These are phyloP conservation scores for Sylvia borin DNA, from an alignment of 2,797 vertebrate genomes.

Conservation along the genomic window DNA sequence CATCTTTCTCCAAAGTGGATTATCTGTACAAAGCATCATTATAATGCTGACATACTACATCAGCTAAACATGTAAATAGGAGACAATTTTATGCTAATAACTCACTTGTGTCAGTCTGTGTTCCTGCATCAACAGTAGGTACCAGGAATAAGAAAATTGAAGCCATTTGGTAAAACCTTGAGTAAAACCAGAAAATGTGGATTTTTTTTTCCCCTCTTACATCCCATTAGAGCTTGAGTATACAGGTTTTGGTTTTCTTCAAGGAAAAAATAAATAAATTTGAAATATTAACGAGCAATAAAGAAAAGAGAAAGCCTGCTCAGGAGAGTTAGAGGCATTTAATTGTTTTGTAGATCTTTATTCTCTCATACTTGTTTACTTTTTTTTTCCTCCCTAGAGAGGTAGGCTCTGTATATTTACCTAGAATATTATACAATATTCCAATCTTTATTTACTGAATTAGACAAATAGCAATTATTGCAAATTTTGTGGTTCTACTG, in stretches of 20 bases:
- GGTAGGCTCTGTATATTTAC: background rate
- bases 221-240: background rate
- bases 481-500: background rate
- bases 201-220: background rate
- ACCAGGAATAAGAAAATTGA: background rate
- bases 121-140: background rate
- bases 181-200: background rate
- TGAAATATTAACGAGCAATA: background rate
- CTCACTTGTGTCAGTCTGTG: background rate
- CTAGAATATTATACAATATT: background rate
- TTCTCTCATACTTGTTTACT: background rate
- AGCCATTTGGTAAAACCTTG: background rate
- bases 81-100: background rate
- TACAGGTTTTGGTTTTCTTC: background rate
- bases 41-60: background rate
- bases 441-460: background rate
- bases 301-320: background rate
- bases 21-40: background rate
- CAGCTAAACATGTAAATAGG: background rate
- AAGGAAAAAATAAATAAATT: background rate
- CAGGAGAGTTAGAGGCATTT: background rate
- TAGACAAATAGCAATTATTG: background rate
- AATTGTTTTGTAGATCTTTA: background rate
- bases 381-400: background rate
- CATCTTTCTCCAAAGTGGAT: background rate